A percentile compares a stretch with the other conserved stretches of the same genome.
These are phyloP conservation scores for Aphaenogaster rudis DNA, from an alignment of 1,140 invertebrate genomes.

Conservation along the genomic window DNA sequence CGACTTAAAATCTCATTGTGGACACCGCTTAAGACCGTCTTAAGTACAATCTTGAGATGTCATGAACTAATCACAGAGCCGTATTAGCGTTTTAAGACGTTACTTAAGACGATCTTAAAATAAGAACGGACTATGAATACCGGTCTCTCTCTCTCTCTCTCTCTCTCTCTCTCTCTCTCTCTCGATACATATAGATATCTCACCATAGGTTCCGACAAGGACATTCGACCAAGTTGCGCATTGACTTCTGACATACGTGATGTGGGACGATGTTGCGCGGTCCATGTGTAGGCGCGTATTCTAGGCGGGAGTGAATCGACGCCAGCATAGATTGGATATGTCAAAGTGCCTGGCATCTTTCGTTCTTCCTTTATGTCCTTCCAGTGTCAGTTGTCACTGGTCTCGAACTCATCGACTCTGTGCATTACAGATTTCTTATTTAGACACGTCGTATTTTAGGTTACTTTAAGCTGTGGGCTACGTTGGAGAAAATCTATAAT, in stretches of 20 bases:
- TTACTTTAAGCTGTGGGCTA: not conserved
- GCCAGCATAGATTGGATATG: conserved; percentile 84
- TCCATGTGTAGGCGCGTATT: conserved; percentile 82
- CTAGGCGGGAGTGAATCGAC: conserved; percentile 81
- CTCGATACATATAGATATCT: conserved; percentile 55
- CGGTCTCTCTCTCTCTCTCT: too few species aligned
- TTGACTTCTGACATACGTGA: conserved; percentile 69
- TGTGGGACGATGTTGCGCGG: conserved; percentile 68
- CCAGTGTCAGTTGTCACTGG: not conserved
- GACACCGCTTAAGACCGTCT: too few species aligned
- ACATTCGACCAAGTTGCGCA: conserved; percentile 77
- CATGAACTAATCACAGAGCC: too few species aligned
- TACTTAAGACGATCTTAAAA: too few species aligned
- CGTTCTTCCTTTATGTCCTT: conserved; percentile 21
- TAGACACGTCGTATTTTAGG: not conserved
- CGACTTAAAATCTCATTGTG: too few species aligned
- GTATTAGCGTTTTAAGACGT: too few species aligned
- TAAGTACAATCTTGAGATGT: too few species aligned
- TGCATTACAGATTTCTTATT: not conserved
- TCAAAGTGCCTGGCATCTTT: conserved; percentile 85
- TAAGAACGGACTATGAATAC: too few species aligned
- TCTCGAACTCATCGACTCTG: conserved; percentile 40
- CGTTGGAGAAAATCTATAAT: not conserved
- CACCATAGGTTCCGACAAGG: conserved; percentile 79
- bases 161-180: not conserved